Evolutionary conservation across 2,113 vertebrate genomes (phyloP).

Genomic region (Hucho hucho): DNA sequence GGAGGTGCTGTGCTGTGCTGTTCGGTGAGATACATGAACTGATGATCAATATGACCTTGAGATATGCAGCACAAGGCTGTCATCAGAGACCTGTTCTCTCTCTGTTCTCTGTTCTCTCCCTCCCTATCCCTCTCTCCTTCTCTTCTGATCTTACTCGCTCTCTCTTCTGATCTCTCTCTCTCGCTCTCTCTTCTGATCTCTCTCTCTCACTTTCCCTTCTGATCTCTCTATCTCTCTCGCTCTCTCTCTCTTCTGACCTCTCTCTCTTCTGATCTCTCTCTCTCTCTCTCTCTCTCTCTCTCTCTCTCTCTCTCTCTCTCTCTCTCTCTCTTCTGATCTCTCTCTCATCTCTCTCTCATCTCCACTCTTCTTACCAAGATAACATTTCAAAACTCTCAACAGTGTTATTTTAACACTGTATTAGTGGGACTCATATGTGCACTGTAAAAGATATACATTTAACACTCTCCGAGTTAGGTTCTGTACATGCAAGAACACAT

Average conservation of each 20-base stretch:
- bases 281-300: constrained; percentile 6
- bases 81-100: neutral
- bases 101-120: neutral
- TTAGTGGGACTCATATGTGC: no score
- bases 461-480: neutral
- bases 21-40: constrained; percentile 25
- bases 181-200: neutral
- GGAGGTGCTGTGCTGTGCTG: constrained; percentile 21
- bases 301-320: neutral
- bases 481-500: neutral
- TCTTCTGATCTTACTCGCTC: constrained; percentile 13
- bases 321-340: neutral
- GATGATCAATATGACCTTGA: constrained; percentile 69
- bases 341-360: neutral
- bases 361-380: neutral
- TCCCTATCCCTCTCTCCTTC: neutral
- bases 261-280: constrained; percentile 5
- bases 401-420: neutral
- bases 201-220: neutral
- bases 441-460: no score
- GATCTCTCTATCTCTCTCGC: neutral
- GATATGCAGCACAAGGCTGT: constrained; percentile 30
- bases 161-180: neutral
- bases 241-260: constrained; percentile 18
- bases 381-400: neutral